phyloP scores from a whole-genome alignment of 2,113 vertebrate species.

The Myrmophylax atrothorax region DNA sequence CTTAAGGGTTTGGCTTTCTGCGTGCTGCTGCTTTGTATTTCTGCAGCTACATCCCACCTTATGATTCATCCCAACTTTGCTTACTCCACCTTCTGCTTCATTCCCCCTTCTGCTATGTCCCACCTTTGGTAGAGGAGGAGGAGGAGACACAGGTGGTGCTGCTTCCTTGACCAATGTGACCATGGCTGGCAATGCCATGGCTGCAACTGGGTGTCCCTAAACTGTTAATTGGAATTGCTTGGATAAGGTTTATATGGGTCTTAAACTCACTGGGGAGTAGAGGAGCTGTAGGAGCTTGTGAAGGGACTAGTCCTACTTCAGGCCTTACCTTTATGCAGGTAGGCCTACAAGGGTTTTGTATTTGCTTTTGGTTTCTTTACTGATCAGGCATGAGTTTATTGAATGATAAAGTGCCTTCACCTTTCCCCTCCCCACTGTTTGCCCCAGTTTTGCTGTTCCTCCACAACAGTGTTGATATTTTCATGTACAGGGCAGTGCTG shows the following conservation, averaged over 20 bases:
- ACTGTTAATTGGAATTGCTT: neutral
- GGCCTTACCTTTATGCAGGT: neutral
- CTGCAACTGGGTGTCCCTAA: neutral
- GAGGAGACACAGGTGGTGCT: accelerated
- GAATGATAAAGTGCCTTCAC: neutral
- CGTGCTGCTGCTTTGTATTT: neutral
- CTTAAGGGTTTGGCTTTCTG: neutral
- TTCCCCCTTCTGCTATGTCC: neutral
- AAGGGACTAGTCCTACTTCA: neutral
- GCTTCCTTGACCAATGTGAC: neutral
- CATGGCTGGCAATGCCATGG: neutral
- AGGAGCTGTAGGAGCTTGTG: neutral
- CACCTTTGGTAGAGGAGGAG: accelerated
- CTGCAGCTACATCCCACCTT: accelerated
- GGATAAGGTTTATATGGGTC: neutral
- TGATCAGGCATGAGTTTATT: neutral
- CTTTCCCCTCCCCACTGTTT: neutral
- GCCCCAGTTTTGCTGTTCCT: neutral
- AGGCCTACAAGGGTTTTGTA: neutral
- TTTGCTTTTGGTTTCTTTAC: neutral
- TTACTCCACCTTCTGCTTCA: neutral
- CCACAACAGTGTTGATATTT: neutral
- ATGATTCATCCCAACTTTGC: neutral
- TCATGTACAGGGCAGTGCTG: neutral
- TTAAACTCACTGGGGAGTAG: neutral